Base-by-base conservation (phyloP, 2,888 invertebrate genomes). In the Stenodera caucasica region DNA sequence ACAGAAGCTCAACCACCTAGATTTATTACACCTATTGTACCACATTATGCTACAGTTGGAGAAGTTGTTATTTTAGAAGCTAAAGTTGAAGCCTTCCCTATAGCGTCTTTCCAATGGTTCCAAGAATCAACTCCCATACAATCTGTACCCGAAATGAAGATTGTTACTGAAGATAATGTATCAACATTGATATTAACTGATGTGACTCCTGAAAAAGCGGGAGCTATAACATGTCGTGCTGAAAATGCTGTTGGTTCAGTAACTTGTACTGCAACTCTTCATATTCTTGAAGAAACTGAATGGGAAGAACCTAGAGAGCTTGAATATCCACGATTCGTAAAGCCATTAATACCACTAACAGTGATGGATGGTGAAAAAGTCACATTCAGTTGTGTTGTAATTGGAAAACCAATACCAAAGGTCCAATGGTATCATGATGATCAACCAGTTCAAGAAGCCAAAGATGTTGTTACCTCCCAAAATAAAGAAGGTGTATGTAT, bases 361-460 rank as follows among this genome's bases (percentile, higher is more conserved):
- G 89, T 96, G 5, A 94, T 94, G 91, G 96, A 96, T 76, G 96
- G 96, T 55, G 94, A 97, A 74, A 88, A 90, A 67, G 90, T 92
- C 61, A 82, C 85, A 64, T 83, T 94, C 54, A 86, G 83, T 30
- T 93, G 93, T 73, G 82, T 87, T 74, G 87, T 94, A 9, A 83
- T 82, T 57, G 94, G 92, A 26, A 86, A 88, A 73, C 95, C 95
- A 26, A 88, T 85, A 67, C 95, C 95, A 5, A 87, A 84, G 76
- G 87, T 94, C 15, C 84, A 86, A 69, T 96, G 95, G 95, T 89
- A 86, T 74, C 90, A 90, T 73, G 86, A 92, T 73, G 85, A 86
- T 15, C 83, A 85, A 70, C 86, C 84, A 53, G 85, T 95, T 63
- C 81, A 86, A 71, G 90, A 90, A 81, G 90, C 88, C 53, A 90